Evolutionary conservation across 2,888 invertebrate genomes (phyloP).

Genomic region (Andrena chrysosceles): DNA sequence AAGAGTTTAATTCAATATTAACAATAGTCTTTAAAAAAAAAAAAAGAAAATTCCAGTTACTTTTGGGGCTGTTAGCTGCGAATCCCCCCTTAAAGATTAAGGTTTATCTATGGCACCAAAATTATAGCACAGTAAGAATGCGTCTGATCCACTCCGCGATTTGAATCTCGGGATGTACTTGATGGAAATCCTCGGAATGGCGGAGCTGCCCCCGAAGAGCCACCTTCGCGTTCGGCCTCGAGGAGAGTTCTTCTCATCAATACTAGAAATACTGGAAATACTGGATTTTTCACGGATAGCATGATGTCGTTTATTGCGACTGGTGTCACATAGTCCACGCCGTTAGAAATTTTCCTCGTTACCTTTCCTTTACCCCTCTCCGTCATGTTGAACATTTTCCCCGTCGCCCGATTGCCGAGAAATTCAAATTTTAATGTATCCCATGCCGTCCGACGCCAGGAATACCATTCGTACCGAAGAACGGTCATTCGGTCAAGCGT

Average conservation of each 20-base stretch:
- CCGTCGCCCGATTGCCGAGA: constrained; percentile 41
- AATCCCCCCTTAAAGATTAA: too few species aligned
- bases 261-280: constrained; percentile 70
- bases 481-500: constrained; percentile 21
- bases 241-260: constrained; percentile 37
- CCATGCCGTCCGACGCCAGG: constrained; percentile 33
- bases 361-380: constrained; percentile 17
- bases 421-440: constrained; percentile 64
- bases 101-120: background rate
- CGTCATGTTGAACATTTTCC: constrained; percentile 52
- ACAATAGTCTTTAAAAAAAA: too few species aligned
- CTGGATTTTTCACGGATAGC: constrained; percentile 67
- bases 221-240: constrained; percentile 57
- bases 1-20: too few species aligned
- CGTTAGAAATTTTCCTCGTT: constrained; percentile 55
- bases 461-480: constrained; percentile 30
- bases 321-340: constrained; percentile 56
- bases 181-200: constrained; percentile 45
- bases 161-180: constrained; percentile 13
- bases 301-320: constrained; percentile 49
- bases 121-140: background rate
- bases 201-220: constrained; percentile 51
- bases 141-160: background rate
- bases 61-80: too few species aligned
- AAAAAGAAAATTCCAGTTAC: too few species aligned